These are phyloP conservation scores for Eilema sororculum DNA, from an alignment of 2,888 invertebrate species.

Conservation along the genomic window DNA sequence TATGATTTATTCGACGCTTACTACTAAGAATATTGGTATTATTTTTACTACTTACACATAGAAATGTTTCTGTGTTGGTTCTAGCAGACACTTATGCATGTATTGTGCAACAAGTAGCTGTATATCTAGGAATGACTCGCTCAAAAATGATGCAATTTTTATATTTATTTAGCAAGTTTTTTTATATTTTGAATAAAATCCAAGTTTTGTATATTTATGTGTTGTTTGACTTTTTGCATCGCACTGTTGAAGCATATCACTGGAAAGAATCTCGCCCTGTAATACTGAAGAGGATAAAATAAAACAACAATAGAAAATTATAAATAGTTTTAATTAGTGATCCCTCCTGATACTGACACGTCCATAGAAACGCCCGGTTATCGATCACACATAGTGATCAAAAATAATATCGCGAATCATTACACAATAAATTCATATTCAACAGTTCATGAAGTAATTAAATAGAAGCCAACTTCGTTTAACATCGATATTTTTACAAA, in stretches of 20 bases:
- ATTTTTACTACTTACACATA: too few relatives aligned
- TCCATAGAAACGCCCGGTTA: slow-evolving; percentile 30
- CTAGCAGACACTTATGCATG: too few relatives aligned
- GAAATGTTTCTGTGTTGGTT: too few relatives aligned
- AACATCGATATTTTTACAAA: background rate
- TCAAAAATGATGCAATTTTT: background rate
- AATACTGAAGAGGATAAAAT: slow-evolving; percentile 54
- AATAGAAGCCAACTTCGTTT: background rate
- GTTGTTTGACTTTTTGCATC: background rate
- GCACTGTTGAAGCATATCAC: slow-evolving; percentile 1
- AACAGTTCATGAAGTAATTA: background rate
- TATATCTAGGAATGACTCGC: background rate
- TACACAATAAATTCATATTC: background rate
- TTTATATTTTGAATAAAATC: background rate
- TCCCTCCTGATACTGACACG: slow-evolving; percentile 64
- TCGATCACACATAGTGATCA: slow-evolving; percentile 29
- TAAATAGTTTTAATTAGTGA: slow-evolving; percentile 78
- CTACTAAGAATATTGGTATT: too few relatives aligned
- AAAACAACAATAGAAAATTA: slow-evolving; percentile 73
- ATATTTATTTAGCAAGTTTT: background rate
- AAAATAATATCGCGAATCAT: slow-evolving; percentile 2
- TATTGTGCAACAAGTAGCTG: background rate
- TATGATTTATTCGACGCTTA: too few relatives aligned
- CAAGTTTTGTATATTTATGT: background rate
- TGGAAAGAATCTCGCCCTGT: slow-evolving; percentile 16